Conservation (phyloP, 2,113 vertebrate genomes). For the Seriola quinqueradiata region DNA sequence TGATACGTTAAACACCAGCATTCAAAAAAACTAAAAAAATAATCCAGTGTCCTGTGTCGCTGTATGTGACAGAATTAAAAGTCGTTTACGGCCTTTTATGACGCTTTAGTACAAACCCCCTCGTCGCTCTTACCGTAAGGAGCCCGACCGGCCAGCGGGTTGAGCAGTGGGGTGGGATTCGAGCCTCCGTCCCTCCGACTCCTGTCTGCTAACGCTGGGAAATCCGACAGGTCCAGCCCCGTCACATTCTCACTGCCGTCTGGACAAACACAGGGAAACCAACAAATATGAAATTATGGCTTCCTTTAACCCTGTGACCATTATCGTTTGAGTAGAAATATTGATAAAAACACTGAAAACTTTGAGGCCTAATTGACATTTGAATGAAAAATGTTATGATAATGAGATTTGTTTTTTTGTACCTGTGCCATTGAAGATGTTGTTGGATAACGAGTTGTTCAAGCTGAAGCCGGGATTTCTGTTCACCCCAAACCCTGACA, state of each 20-base stretch:
- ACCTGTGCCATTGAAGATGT: slow-evolving; percentile 99
- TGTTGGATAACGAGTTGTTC: slow-evolving; percentile 99
- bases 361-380: background rate
- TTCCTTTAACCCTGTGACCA: no score
- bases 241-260: slow-evolving; percentile 99
- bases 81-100: no score
- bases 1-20: no score
- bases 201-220: slow-evolving; percentile 97
- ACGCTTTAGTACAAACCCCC: no score
- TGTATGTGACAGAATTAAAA: no score
- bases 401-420: background rate
- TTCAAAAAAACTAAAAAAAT: no score
- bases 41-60: no score
- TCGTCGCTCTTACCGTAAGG: slow-evolving; percentile 91
- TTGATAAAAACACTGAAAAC: no score
- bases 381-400: background rate
- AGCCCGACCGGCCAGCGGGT: slow-evolving; percentile 98
- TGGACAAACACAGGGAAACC: slow-evolving; percentile 62
- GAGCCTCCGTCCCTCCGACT: slow-evolving; percentile 97
- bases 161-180: slow-evolving; percentile 97
- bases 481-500: slow-evolving; percentile 99
- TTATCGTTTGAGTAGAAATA: no score
- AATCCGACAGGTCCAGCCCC: slow-evolving; percentile 98
- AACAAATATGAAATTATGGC: no score
- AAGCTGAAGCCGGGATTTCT: slow-evolving; percentile 99